These are phyloP conservation scores for Acleris literana DNA, from an alignment of 2,888 invertebrate genomes.

Conservation along the genomic window DNA sequence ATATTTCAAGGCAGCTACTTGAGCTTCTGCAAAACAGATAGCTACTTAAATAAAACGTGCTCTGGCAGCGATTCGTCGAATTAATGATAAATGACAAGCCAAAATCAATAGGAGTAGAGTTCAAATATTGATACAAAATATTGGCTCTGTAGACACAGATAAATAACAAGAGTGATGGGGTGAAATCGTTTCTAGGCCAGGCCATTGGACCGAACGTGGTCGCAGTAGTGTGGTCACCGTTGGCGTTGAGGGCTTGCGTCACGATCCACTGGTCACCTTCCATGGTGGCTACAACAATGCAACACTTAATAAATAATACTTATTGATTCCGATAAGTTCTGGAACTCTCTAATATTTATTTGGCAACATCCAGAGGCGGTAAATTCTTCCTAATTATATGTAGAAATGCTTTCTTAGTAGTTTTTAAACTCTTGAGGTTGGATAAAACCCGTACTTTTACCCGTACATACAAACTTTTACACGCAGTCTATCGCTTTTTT, in stretches of 20 bases:
- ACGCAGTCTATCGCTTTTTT: not conserved
- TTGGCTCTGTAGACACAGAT: slow-evolving; percentile 39
- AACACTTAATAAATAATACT: slow-evolving; percentile 37
- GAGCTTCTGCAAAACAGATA: slow-evolving; percentile 15
- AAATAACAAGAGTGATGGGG: slow-evolving; percentile 56
- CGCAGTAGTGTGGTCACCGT: slow-evolving; percentile 47
- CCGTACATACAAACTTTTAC: no score
- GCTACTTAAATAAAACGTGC: slow-evolving; percentile 19
- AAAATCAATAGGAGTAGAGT: not conserved
- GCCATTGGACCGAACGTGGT: slow-evolving; percentile 59
- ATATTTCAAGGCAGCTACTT: slow-evolving; percentile 7
- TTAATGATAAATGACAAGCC: slow-evolving; percentile 12
- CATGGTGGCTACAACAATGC: slow-evolving; percentile 43
- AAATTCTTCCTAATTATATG: no score
- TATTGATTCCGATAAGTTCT: slow-evolving; percentile 37
- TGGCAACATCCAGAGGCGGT: no score
- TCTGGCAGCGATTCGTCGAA: slow-evolving; percentile 14
- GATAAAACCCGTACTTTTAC: no score
- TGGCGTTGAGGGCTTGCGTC: slow-evolving; percentile 55
- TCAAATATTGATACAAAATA: slow-evolving; percentile 13
- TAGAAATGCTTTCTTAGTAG: no score
- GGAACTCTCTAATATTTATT: no score
- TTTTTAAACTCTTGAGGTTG: no score
- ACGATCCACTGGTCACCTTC: slow-evolving; percentile 48
- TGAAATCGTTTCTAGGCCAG: slow-evolving; percentile 64